phyloP scores from a whole-genome alignment of 1,140 invertebrate species.

The Aphaenogaster ashmeadi region DNA sequence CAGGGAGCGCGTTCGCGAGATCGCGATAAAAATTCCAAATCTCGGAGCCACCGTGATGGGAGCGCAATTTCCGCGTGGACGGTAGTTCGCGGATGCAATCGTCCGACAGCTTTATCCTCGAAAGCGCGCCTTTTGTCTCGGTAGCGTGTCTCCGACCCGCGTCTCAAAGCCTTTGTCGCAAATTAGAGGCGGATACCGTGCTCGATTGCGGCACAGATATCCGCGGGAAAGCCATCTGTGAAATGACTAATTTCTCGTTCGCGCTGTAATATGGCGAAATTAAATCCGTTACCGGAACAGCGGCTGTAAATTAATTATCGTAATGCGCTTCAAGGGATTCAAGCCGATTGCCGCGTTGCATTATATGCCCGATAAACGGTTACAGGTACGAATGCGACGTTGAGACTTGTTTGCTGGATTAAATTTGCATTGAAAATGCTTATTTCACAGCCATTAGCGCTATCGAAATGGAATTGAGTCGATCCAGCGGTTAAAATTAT shows the following conservation, averaged over 20 bases:
- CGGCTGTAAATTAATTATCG: conserved; percentile 55
- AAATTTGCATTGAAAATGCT: conserved; percentile 52
- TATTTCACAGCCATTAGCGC: conserved; percentile 45
- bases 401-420: conserved; percentile 35
- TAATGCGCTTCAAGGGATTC: conserved; percentile 29
- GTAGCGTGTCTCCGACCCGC: neutral
- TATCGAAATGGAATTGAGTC: conserved; percentile 39
- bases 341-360: conserved; percentile 9
- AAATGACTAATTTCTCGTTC: conserved; percentile 51
- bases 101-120: conserved; percentile 30
- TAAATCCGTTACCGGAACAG: conserved; percentile 4
- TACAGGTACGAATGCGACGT: conserved; percentile 30
- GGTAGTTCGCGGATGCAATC: conserved; percentile 4
- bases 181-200: neutral
- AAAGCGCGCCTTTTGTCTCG: conserved; percentile 15
- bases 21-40: conserved; percentile 28
- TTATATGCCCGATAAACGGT: conserved; percentile 20
- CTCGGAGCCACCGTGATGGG: neutral
- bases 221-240: neutral
- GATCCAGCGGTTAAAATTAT: conserved; percentile 42
- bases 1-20: neutral
- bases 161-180: conserved; percentile 38
- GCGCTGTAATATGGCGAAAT: conserved; percentile 24
- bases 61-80: conserved; percentile 29
- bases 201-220: conserved; percentile 27